Base-by-base conservation (phyloP, 1,140 invertebrate species). In the Trigoniulus corallinus region DNA sequence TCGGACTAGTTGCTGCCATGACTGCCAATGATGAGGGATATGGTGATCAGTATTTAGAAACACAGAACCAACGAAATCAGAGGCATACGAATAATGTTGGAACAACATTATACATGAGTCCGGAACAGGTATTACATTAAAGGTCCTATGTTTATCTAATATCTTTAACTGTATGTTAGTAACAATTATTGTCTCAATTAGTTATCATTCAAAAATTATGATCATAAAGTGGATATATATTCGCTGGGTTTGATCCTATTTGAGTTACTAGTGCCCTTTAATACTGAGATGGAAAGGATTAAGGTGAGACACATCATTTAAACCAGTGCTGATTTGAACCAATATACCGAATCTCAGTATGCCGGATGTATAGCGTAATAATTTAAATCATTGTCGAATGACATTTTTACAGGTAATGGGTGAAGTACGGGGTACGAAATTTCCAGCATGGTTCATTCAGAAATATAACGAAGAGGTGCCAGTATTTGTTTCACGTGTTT, bases 221-320 rank as follows among this genome's bases (percentile, higher is more conserved):
- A 84, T 62, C 85, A 87, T 60, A 97, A 96, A 72, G 89, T 97
- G 27, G 94, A 98, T 63, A 95, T 98, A 51, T 98, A 88, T 69
- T 89, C 92, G 0, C 67, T 97, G 50, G 94, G 93, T 1, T 71
- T 98, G 43, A 93, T 98, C 52, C 75, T 96, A 42, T 89, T 92
- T 64, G 94, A 98, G 67, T 67, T 98, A 40, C 70, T 94, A 20
- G 78, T 81, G 51, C 82, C 88, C 25, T 96, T 97, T 66, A 66
- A 66, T 2, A 97, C 94, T 0, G 80, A 88, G 65, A 86, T 91
- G 77, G 92, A 97, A 70, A 72, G 89, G 47, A 71, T 84, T 27
- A 54, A 54, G 25, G 64, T 64, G n/a, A n/a, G n/a, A n/a, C n/a
- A n/a, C n/a, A n/a, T n/a, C n/a, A n/a, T n/a, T n/a, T n/a, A n/a